Evolutionary conservation across 2,797 vertebrate genomes (phyloP), one percentile per base, ranked within the genome.

Genomic region (Anguilla pacifica): DNA sequence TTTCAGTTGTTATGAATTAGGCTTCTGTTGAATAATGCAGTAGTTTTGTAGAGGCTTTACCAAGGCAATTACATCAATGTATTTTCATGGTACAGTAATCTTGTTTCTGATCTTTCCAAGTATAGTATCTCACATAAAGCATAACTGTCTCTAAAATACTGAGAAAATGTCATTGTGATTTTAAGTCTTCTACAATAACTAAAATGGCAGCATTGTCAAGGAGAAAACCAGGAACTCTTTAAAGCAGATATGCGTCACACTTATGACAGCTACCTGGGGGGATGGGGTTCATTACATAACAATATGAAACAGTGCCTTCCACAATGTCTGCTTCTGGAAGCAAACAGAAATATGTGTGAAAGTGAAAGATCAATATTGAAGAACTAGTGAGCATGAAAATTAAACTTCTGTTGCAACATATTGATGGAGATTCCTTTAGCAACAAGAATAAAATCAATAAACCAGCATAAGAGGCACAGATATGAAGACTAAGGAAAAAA

Each of bases 401-500:
- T 43, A 81, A 43, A 46, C 22, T 46, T 19, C 9, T 77, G 11
- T 39, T 39, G 10, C 72, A 53, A 11, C 4, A 11, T 22, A 83
- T 31, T 53, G 49, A 83, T 53, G 11, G 19, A 83, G n/a, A 83
- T 55, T 9, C 11, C 25, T n/a, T 53, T 53, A 55, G 51, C 22
- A 51, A 83, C n/a, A 53, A 83, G 13, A 28, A 49, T n/a, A 55
- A 55, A 83, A 83, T 83, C 82, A 53, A 83, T 83, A 17, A 6
- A 3, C 2, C 46, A 55, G 49, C 51, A 55, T 25, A 51, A 49
- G 35, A 82, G 25, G 17, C 22, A 51, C 10, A 43, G 74, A 51
- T 46, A 82, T 35, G 28, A 74, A 74, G 31, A 35, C 70, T 22
- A 15, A 35, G 70, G 70, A 10, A 35, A 39, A 35, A 10, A 39